Percentiles rank a stretch among this genome's conserved stretches.
Evolutionary conservation across 1,140 invertebrate genomes (phyloP).

Genomic region (Bactericera cockerelli): DNA sequence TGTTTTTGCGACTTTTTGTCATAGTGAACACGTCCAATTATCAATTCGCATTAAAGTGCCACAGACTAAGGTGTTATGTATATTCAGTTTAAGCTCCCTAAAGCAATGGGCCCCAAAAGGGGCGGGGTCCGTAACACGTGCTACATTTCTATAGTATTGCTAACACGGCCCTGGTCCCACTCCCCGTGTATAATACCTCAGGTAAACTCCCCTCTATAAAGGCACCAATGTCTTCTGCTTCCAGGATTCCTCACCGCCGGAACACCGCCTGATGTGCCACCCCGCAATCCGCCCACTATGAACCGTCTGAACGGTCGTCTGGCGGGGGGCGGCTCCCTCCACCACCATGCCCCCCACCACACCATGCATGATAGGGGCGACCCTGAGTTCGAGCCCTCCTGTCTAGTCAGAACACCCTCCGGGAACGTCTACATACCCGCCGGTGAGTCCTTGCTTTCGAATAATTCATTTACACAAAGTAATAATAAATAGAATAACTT

Average conservation of each 20-base stretch:
- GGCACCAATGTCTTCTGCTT: slow-evolving; percentile 27
- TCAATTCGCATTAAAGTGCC: too few species aligned
- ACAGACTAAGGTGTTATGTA: too few species aligned
- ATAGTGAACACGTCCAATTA: too few species aligned
- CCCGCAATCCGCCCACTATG: slow-evolving; percentile 62
- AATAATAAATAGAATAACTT: background rate
- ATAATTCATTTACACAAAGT: background rate
- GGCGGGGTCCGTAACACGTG: too few species aligned
- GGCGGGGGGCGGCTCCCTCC: slow-evolving; percentile 41
- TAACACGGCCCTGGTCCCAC: too few species aligned
- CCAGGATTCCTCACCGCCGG: slow-evolving; percentile 72
- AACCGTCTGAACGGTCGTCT: slow-evolving; percentile 69
- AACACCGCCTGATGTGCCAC: slow-evolving; percentile 71
- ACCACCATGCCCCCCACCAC: slow-evolving; percentile 20
- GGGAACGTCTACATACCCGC: slow-evolving; percentile 86
- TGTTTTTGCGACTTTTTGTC: too few species aligned
- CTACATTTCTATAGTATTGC: too few species aligned
- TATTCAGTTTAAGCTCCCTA: too few species aligned
- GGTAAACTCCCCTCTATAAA: too few species aligned
- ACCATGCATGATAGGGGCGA: slow-evolving; percentile 32
- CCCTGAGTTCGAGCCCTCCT: slow-evolving; percentile 76
- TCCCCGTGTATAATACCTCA: too few species aligned
- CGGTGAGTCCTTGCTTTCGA: slow-evolving; percentile 40
- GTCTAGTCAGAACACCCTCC: slow-evolving; percentile 72
- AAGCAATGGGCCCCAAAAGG: too few species aligned